Conservation (phyloP, 2,888 invertebrate species). For the Mylabris sibirica region DNA sequence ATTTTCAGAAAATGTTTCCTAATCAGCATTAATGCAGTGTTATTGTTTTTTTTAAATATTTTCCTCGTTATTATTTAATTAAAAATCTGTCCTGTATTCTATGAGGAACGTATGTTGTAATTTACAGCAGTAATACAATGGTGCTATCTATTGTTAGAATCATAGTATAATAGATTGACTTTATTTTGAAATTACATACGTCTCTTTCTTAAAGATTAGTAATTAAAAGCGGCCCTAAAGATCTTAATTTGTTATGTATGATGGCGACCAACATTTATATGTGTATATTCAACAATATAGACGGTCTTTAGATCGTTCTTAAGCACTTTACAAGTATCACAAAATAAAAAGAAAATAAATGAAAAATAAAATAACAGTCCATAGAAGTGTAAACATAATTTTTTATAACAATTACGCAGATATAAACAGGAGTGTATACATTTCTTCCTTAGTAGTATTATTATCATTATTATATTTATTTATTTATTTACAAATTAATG, state of each 20-base stretch:
- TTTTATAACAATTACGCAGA: constrained; percentile 53
- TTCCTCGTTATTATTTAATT: background rate
- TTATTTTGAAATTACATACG: constrained; percentile 17
- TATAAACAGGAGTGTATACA: constrained; percentile 58
- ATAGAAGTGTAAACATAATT: constrained; percentile 54
- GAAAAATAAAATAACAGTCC: constrained; percentile 55
- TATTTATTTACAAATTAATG: constrained; percentile 52
- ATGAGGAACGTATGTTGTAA: constrained; percentile 2
- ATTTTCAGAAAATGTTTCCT: constrained; percentile 25
- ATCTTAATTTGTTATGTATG: background rate
- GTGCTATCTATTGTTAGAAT: background rate
- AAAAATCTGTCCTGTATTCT: constrained; percentile 15
- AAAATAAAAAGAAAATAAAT: constrained; percentile 13
- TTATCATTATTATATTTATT: constrained; percentile 22
- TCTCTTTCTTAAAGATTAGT: background rate
- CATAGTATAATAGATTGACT: background rate
- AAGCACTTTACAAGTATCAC: constrained; percentile 32
- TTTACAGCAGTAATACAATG: background rate
- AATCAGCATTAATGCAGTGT: constrained; percentile 37
- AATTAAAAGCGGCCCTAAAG: background rate
- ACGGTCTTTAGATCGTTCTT: constrained; percentile 29
- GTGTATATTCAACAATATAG: constrained; percentile 14
- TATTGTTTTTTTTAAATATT: constrained; percentile 19
- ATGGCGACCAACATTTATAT: background rate
- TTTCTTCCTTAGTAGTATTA: constrained; percentile 40